These are phyloP conservation scores for Sialis fuliginosa DNA, from an alignment of 2,888 invertebrate genomes.

Conservation along the genomic window DNA sequence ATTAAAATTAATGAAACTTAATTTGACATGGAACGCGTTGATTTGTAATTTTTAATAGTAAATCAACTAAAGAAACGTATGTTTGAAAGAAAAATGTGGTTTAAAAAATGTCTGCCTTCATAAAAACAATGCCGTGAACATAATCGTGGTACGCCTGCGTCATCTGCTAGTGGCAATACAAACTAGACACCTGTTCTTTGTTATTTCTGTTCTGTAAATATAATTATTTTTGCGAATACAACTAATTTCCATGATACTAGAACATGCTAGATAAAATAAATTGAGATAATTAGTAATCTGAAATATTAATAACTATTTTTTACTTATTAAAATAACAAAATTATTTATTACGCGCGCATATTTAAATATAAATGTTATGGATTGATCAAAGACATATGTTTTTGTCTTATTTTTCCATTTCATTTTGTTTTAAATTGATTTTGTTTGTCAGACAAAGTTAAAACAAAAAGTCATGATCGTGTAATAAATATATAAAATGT, in stretches of 20 bases:
- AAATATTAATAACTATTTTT: too few relatives aligned
- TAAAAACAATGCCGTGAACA: conserved; percentile 3
- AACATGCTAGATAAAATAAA: too few relatives aligned
- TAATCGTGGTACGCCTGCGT: conserved; percentile 2
- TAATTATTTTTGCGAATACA: too few relatives aligned
- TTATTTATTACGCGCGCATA: too few relatives aligned
- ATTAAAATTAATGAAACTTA: not conserved
- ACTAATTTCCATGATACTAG: too few relatives aligned
- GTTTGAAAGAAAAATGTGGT: conserved; percentile 1
- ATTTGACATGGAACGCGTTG: not conserved
- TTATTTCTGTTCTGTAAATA: too few relatives aligned
- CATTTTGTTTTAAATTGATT: too few relatives aligned
- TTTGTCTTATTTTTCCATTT: too few relatives aligned
- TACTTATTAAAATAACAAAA: too few relatives aligned
- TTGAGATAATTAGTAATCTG: too few relatives aligned
- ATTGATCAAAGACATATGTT: too few relatives aligned
- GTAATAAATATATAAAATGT: not conserved
- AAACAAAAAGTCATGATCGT: not conserved
- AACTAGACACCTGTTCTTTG: conserved; percentile 5
- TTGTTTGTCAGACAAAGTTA: not conserved
- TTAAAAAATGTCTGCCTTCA: conserved; percentile 5
- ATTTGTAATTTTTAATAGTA: not conserved
- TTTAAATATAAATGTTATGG: too few relatives aligned
- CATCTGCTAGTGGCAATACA: conserved; percentile 1
- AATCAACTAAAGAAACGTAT: conserved; percentile 1